Base-by-base conservation (phyloP, 1,140 invertebrate genomes). In the Eulimnadia texana region DNA sequence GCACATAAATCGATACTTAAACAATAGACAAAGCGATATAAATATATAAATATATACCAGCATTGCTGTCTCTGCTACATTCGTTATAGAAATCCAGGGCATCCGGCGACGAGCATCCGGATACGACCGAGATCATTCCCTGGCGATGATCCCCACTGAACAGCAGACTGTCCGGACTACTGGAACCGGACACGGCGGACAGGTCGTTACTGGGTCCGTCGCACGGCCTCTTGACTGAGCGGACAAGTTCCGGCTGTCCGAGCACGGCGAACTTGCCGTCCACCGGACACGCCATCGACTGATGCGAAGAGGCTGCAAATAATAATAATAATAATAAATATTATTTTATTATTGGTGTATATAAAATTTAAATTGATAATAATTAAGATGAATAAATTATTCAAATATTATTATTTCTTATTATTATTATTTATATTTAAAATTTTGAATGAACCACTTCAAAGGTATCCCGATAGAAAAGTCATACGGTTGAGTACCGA, bases 261-360 rank as follows among this genome's bases (percentile, higher is more conserved):
- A 57, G 49, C 3, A 61, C 60, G 50, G 33, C 50, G 42, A 54
- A 61, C 53, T 61, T 61, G 3, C 60, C 60, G 29, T 61, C 60
- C 50, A 61, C 19, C 51, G 60, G 60, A 28, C 60, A 61, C 27
- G 60, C 11, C 50, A 61, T 51, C 20, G 60, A 61, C n/a, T 61
- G 60, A 51, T 61, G 60, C 23, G 60, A 61, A 54, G 60, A 11
- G 25, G 60, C 60, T 61, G 27, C 42, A 54, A 27, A 49, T n/a
- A 60, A 56, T 9, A 6, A 25, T 6, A 2, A 54, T 23, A 50
- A 9, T 9, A 50, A 50, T 3, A 2, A 50, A 50, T n/a, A 50
- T 22, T 50, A 19, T 50, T 22, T 50, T 22, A 3, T 50, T 9
- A 19, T 22, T 50, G n/a, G n/a, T n/a, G n/a, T n/a, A n/a, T n/a